Evolutionary conservation across 2,888 invertebrate species (phyloP), one percentile per base, ranked within the genome.

Genomic region (Apamea anceps): DNA sequence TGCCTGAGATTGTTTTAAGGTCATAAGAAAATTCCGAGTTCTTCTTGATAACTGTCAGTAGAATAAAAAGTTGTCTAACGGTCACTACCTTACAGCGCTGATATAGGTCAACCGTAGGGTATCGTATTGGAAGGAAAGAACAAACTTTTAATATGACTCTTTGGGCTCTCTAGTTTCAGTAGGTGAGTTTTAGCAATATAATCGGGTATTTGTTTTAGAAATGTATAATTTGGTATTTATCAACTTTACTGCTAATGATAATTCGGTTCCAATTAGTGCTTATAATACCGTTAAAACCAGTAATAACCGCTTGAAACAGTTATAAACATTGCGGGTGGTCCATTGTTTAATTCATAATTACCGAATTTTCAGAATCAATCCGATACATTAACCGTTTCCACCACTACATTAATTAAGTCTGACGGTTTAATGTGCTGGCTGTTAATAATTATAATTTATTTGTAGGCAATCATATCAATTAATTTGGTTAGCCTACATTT

Each of bases 301-400:
- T 13, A 71, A 70, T 7, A 48, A 67, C 7, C 12, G 21, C 54
- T 6, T 28, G 6, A 37, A 37, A 37, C 5, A 37, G 37, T 37
- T 37, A 37, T 0, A 32, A 71, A 28, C 25, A 25, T 48, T 65
- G 37, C n/a, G 28, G 42, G 12, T 8, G 21, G 54, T 28, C 25
- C 57, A 42, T 70, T 65, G 45, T 67, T 82, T 75, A 68, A 57
- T 77, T 77, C 15, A 45, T 57, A 60, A 82, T 75, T 82, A 51
- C 28, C 21, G 7, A 65, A 67, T 76, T 54, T 57, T 32, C 67
- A 37, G 18, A 51, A 68, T 10, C 25, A 71, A 66, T 73, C 37
- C 60, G 8, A 62, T 73, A 21, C 42, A 60, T 80, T 71, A 63
- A 7, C 32, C 5, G 13, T 57, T 75, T 60, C 15, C 13, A 81